phyloP scores from a whole-genome alignment of 2,888 invertebrate species.

The Andrena dorsata region DNA sequence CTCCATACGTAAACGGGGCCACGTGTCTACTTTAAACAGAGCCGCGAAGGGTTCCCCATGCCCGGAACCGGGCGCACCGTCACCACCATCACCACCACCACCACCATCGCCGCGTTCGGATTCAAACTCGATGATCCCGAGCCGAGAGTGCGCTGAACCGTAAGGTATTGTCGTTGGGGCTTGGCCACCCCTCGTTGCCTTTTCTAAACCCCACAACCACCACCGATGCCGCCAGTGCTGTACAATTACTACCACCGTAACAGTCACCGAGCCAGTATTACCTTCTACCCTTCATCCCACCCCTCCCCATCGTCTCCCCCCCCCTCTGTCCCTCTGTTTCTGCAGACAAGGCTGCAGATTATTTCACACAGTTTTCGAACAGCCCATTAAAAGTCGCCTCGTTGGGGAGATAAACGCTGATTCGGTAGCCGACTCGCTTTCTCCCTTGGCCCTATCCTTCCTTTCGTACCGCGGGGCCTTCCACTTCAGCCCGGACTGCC shows the following conservation, averaged over 20 bases:
- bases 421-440: slow-evolving; percentile 70
- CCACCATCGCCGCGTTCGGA: slow-evolving; percentile 48
- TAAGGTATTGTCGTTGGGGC: slow-evolving; percentile 79
- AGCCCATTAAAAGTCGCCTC: slow-evolving; percentile 81
- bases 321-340: slow-evolving; percentile 33
- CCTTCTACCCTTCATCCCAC: slow-evolving; percentile 60
- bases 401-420: slow-evolving; percentile 82
- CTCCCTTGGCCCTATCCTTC: slow-evolving; percentile 17
- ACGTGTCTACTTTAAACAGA: slow-evolving; percentile 83
- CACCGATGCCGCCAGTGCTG: slow-evolving; percentile 55
- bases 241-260: slow-evolving; percentile 62
- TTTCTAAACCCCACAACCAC: slow-evolving; percentile 62
- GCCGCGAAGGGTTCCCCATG: slow-evolving; percentile 48
- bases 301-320: background rate
- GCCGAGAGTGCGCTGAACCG: slow-evolving; percentile 79
- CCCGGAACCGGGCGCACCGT: slow-evolving; percentile 40
- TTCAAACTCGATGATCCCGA: slow-evolving; percentile 71
- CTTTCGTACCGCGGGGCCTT: slow-evolving; percentile 20
- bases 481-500: slow-evolving; percentile 39
- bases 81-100: slow-evolving; percentile 44
- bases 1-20: slow-evolving; percentile 80
- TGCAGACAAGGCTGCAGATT: slow-evolving; percentile 69
- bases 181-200: slow-evolving; percentile 63
- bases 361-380: slow-evolving; percentile 82
- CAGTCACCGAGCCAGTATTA: slow-evolving; percentile 50